Evolutionary conservation across 2,113 vertebrate species (phyloP), one percentile per base, ranked within the genome.

Genomic region (Lota lota): DNA sequence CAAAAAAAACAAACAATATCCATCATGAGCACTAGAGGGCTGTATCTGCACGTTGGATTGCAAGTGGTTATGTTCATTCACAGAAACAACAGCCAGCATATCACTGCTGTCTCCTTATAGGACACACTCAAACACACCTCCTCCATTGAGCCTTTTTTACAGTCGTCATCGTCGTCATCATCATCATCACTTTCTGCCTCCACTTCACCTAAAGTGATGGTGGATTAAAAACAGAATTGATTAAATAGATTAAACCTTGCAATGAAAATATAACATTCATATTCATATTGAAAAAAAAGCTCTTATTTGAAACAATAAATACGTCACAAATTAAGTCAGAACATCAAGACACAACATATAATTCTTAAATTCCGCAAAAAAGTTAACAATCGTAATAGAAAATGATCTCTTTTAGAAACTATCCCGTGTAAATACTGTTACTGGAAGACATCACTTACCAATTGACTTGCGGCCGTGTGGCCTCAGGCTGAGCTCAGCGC

Each of bases 131-230:
- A 58, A 67, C 93, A 69, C 80, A 99, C 97, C 92, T 99, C 97
- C 70, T 99, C 97, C 93, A 95, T 96, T 1, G 94, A 98, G 60
- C 95, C 96, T 78, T 99, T 99, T 88, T 99, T 99, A 91, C 94
- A 95, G 61, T 94, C 92, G 7, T 99, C 96, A 22, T 99, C 96
- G 1, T 99, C 96, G 0, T 98, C 94, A 0, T 99, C 96, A 1
- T 94, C 95, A 1, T 99, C 96, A 0, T 99, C 97, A 1, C 96
- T 99, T 59, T 99, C 97, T 0, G 94, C 94, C 4, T 99, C 97
- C 54, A 94, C 94, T 77, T 99, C 97, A 47, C 95, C 97, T 99
- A 86, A 59, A 85, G 15, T 18, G 50, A 12, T 3, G 3, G 17
- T 17, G 53, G 18, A n/a, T 18, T 10, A n/a, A 17, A 56, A 56